Base-by-base conservation (phyloP, 2,113 vertebrate species). In the Plotosus lineatus region DNA sequence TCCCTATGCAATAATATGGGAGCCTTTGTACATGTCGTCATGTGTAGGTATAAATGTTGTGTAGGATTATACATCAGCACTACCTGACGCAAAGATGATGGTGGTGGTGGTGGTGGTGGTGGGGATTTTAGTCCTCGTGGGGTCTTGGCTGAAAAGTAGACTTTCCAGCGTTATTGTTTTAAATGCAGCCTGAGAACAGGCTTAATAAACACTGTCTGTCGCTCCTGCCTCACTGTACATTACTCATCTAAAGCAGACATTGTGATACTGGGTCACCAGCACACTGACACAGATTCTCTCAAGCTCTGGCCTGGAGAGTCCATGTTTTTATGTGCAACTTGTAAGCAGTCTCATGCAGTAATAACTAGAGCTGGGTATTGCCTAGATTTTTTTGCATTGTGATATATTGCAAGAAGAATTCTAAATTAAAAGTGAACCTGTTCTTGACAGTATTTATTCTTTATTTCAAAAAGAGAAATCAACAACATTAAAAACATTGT, bases 131-230 rank as follows among this genome's bases (percentile, higher is more conserved):
- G 72, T 55, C 82, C 72, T 75, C 11, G n/a, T 26, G 60, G 75
- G 76, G 65, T 82, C 65, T 46, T 50, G 78, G 50, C 58, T 71
- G 46, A 82, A 77, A 77, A 38, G 69, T 75, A 82, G 72, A 33
- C n/a, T 72, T 74, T 84, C 82, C 68, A 72, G 55, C 75, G 56
- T 77, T 65, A 82, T 84, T 79, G 80, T 80, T 84, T 84, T 79
- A 66, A 53, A 55, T n/a, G 46, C 72, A 73, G 73, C 36, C 1
- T 23, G 10, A 31, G 63, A 10, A 10, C 66, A 77, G 79, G 73
- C 79, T 82, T 84, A 79, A 84, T 84, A 86, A 73, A 81, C 75
- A 73, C 46, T 63, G 65, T 76, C 72, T 86, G 73, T 61, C 55
- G 4, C 66, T 77, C 33, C 74, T 12, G 60, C 48, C 50, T 80